Evolutionary conservation across 2,113 vertebrate species (phyloP).

Genomic region (Scophthalmus maximus): DNA sequence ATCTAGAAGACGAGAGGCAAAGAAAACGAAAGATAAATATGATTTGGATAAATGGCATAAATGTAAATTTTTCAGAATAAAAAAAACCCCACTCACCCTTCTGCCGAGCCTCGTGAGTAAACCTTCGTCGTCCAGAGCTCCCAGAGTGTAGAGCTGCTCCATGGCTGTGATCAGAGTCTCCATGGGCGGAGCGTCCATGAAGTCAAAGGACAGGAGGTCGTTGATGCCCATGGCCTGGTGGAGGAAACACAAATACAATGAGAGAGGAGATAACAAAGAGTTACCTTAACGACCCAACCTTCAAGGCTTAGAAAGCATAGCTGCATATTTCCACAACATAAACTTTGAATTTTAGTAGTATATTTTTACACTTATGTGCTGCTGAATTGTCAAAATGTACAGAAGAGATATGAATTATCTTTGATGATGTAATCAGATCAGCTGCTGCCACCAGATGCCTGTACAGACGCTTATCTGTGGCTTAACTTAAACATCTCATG

Average conservation of each 20-base stretch:
- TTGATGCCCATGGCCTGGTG: slow-evolving; percentile 98
- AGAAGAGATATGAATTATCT: no score
- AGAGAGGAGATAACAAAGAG: no score
- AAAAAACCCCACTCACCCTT: slow-evolving; percentile 83
- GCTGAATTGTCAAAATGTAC: no score
- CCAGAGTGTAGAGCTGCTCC: slow-evolving; percentile 98
- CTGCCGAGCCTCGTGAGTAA: slow-evolving; percentile 94
- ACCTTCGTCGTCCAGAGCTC: slow-evolving; percentile 96
- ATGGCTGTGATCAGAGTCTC: slow-evolving; percentile 98
- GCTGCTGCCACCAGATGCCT: no score
- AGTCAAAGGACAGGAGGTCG: slow-evolving; percentile 97
- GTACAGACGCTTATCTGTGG: no score
- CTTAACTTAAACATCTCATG: not conserved
- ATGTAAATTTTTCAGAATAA: not conserved
- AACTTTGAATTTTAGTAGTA: no score
- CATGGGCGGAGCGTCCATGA: slow-evolving; percentile 99
- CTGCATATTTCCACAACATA: no score
- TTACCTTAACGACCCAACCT: no score
- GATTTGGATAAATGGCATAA: no score
- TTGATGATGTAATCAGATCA: no score
- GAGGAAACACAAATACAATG: not conserved
- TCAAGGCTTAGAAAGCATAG: no score
- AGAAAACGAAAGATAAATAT: not conserved
- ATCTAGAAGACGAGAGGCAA: slow-evolving; percentile 83
- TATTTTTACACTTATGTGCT: no score